phyloP scores from a whole-genome alignment of 2,888 invertebrate genomes.

The Prenolepis imparis region DNA sequence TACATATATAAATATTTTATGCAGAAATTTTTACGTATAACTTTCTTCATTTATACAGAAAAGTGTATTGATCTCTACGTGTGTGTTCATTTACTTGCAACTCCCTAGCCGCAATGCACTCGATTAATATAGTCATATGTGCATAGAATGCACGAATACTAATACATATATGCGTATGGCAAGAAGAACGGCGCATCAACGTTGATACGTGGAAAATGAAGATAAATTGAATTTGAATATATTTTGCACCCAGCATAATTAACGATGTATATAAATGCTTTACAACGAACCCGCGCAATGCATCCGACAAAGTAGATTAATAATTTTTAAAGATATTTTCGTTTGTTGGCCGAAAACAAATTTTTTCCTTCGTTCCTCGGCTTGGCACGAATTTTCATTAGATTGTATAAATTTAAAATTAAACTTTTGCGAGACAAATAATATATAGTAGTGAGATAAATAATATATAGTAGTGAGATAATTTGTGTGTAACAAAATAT shows the following conservation, averaged over 20 bases:
- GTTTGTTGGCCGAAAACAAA: slow-evolving; percentile 15
- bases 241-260: slow-evolving; percentile 49
- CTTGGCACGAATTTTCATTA: neutral
- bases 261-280: slow-evolving; percentile 21
- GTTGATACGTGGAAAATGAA: slow-evolving; percentile 24
- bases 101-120: slow-evolving; percentile 2
- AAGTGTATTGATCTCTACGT: neutral
- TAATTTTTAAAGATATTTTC: slow-evolving; percentile 21
- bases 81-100: neutral
- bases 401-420: neutral
- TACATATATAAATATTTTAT: neutral
- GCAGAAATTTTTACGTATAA: neutral
- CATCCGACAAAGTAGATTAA: slow-evolving; percentile 27
- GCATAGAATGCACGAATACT: neutral
- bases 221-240: slow-evolving; percentile 16
- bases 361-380: neutral
- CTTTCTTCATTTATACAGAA: neutral
- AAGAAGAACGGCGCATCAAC: slow-evolving; percentile 31
- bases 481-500: neutral
- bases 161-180: neutral
- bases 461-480: neutral
- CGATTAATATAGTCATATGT: slow-evolving; percentile 16
- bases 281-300: neutral
- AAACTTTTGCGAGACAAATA: neutral
- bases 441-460: neutral